Evolutionary conservation across 2,888 invertebrate genomes (phyloP).

Genomic region (Dugesia japonica): DNA sequence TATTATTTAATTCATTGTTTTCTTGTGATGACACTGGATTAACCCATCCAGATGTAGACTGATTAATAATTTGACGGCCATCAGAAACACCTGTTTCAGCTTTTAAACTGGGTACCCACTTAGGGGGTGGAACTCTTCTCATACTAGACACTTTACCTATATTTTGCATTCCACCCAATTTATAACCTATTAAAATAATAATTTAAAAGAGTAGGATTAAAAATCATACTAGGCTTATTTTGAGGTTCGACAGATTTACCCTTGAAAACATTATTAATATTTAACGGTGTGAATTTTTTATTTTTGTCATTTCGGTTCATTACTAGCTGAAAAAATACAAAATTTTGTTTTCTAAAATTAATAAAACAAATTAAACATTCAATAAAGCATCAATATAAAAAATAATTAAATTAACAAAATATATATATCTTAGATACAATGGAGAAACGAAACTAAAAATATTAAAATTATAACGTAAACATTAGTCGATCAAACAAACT

Average conservation of each 20-base stretch:
- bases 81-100: slow-evolving; percentile 33
- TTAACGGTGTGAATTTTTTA: slow-evolving; percentile 23
- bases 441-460: slow-evolving; percentile 16
- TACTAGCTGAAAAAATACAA: no score
- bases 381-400: no score
- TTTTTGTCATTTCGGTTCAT: slow-evolving; percentile 21
- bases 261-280: slow-evolving; percentile 29
- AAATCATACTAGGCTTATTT: slow-evolving; percentile 23
- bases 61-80: slow-evolving; percentile 32
- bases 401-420: background rate
- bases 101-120: slow-evolving; percentile 34
- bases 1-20: no score
- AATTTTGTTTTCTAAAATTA: no score
- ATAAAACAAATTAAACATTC: no score
- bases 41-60: slow-evolving; percentile 32
- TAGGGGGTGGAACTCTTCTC: slow-evolving; percentile 33
- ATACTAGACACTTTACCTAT: slow-evolving; percentile 29
- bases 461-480: slow-evolving; percentile 3
- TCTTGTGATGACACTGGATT: background rate
- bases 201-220: no score
- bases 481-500: background rate
- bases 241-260: slow-evolving; percentile 26
- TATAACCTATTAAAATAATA: slow-evolving; percentile 28
- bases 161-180: slow-evolving; percentile 32
- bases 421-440: slow-evolving; percentile 13